These are phyloP conservation scores for Ectemnius continuus DNA, from an alignment of 2,888 invertebrate genomes.

Conservation along the genomic window DNA sequence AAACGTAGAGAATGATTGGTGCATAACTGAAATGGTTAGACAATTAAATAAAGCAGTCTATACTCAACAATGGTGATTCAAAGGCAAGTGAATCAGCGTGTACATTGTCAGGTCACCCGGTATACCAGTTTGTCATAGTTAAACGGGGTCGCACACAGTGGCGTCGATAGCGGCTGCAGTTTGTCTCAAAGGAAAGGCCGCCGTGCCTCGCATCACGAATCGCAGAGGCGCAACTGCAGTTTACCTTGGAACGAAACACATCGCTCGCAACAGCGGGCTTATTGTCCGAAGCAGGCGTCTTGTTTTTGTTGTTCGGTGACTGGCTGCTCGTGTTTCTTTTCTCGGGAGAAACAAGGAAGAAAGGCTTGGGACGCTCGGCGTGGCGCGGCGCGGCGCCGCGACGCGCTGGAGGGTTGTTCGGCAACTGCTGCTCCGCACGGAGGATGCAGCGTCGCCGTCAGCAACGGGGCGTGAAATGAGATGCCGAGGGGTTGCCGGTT, in stretches of 20 bases:
- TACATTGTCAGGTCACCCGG: no score
- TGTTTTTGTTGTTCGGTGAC: constrained; percentile 19
- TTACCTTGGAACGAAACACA: constrained; percentile 16
- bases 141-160: no score
- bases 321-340: constrained; percentile 18
- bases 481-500: constrained; percentile 5
- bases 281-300: constrained; percentile 14
- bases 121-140: no score
- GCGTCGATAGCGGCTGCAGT: no score
- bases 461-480: constrained; percentile 3
- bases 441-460: not conserved
- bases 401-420: constrained; percentile 7
- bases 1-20: no score
- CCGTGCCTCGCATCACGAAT: constrained; percentile 27
- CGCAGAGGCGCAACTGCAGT: constrained; percentile 13
- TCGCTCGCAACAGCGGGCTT: constrained; percentile 9
- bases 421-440: constrained; percentile 14
- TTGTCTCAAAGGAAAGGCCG: no score
- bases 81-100: no score
- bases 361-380: no score
- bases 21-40: no score
- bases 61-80: no score
- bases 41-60: no score
- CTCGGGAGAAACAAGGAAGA: not conserved
- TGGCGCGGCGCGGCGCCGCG: no score